phyloP scores from a whole-genome alignment of 2,888 invertebrate genomes.

The Brachyopa scutellaris region DNA sequence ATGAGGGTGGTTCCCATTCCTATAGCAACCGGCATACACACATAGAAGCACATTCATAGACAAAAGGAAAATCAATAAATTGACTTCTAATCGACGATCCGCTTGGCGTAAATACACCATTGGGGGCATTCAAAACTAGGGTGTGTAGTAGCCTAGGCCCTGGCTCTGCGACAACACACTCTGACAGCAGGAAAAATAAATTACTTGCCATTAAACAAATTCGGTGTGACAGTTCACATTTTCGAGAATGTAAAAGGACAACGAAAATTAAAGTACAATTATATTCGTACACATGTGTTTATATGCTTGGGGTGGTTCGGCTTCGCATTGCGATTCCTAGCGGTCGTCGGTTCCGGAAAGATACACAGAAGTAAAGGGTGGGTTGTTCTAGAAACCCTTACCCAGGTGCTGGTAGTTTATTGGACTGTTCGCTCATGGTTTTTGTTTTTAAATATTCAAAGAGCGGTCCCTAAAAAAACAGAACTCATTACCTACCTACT shows the following conservation, averaged over 20 bases:
- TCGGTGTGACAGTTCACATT: constrained; percentile 66
- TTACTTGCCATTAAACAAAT: constrained; percentile 71
- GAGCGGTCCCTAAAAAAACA: constrained; percentile 6
- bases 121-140: constrained; percentile 57
- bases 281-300: not conserved
- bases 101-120: constrained; percentile 61
- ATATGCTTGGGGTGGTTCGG: not conserved
- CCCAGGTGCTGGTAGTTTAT: constrained; percentile 67
- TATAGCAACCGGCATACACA: not conserved
- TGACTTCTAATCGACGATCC: constrained; percentile 71
- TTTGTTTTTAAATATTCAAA: constrained; percentile 27
- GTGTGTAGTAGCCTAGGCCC: not conserved
- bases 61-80: constrained; percentile 70
- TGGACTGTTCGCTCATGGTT: constrained; percentile 5
- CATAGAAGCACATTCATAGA: constrained; percentile 38
- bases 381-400: constrained; percentile 24
- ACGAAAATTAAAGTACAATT: constrained; percentile 57
- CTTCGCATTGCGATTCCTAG: constrained; percentile 34
- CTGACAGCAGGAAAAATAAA: constrained; percentile 58
- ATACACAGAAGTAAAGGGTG: constrained; percentile 39
- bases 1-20: constrained; percentile 56
- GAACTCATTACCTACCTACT: constrained; percentile 31
- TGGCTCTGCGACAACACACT: not conserved
- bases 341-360: constrained; percentile 1
- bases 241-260: constrained; percentile 56